A percentile compares a stretch with the other conserved stretches of the same genome.
Conservation (phyloP, 2,797 vertebrate species). For the Syndactyla subalaris region DNA sequence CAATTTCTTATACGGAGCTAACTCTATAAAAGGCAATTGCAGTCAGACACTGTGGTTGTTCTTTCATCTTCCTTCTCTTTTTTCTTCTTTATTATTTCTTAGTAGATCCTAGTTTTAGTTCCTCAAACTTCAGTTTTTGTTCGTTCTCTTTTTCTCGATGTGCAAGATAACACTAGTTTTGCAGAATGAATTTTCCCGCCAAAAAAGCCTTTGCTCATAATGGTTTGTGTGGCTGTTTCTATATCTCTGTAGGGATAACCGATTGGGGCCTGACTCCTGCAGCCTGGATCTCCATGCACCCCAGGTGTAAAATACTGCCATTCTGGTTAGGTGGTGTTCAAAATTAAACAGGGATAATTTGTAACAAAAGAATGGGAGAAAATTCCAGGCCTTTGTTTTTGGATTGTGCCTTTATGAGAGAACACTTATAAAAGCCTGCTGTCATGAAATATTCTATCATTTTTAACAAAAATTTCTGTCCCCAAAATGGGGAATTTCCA, state of each 20-base stretch:
- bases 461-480: background rate
- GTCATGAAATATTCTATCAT: background rate
- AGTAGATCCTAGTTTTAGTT: slow-evolving; percentile 49
- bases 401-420: background rate
- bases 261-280: background rate
- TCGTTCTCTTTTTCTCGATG: slow-evolving; percentile 59
- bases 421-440: background rate
- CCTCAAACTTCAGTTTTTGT: slow-evolving; percentile 40
- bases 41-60: background rate
- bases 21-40: slow-evolving; percentile 63
- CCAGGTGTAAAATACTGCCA: background rate
- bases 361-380: background rate
- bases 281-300: background rate
- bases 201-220: background rate
- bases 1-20: slow-evolving; percentile 55
- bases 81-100: background rate
- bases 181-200: slow-evolving; percentile 21
- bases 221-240: background rate
- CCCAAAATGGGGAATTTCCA: background rate
- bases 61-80: slow-evolving; percentile 67
- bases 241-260: rapidly evolving
- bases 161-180: background rate
- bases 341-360: background rate
- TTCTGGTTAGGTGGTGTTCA: background rate
- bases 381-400: background rate